phyloP scores from a whole-genome alignment of 2,797 vertebrate species.

The Meda fulgida region DNA sequence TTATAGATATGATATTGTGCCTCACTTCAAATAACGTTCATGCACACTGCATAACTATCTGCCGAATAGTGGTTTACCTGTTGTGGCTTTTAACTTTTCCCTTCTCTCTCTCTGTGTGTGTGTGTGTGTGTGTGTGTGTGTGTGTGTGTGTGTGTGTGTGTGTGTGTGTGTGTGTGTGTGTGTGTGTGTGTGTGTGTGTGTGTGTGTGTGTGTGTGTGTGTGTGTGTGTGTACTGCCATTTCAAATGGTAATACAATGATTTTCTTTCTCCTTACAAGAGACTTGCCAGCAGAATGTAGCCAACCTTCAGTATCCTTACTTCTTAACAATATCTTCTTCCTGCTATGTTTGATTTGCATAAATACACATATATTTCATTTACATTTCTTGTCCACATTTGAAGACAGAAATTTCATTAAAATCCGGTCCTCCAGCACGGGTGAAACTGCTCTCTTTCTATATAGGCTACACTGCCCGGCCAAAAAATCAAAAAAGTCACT shows the following conservation, averaged over 20 bases:
- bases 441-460: not conserved
- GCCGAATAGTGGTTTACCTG: not conserved
- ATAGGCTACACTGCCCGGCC: too few relatives aligned
- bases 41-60: not conserved
- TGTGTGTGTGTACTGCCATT: not conserved
- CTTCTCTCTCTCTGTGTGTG: too few relatives aligned
- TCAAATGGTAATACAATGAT: constrained; percentile 15
- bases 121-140: too few relatives aligned
- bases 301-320: constrained; percentile 24
- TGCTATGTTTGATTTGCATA: not conserved
- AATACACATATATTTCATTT: constrained; percentile 20
- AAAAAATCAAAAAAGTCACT: too few relatives aligned
- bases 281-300: constrained; percentile 1
- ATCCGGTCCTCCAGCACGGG: not conserved
- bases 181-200: too few relatives aligned
- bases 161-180: too few relatives aligned
- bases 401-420: constrained; percentile 6
- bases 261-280: constrained; percentile 14
- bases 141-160: too few relatives aligned
- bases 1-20: not conserved
- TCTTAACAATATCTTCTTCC: not conserved
- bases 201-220: too few relatives aligned
- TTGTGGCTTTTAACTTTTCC: not conserved
- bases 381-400: constrained; percentile 32
- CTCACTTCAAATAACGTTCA: not conserved